Conservation (phyloP, 1,140 invertebrate genomes). For the Formica selysi region DNA sequence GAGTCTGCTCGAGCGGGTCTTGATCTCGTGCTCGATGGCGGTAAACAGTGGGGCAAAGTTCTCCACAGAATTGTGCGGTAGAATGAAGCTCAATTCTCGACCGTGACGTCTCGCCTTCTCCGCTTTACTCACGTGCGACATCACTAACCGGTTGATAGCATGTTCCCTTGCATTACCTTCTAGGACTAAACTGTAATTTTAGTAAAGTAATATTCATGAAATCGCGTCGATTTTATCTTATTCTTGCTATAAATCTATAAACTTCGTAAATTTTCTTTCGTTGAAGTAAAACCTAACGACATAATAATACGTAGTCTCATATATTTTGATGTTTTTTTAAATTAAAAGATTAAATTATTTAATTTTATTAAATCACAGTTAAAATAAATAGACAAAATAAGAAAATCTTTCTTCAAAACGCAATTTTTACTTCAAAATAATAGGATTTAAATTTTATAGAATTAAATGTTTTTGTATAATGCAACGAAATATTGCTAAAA, state of each 20-base stretch:
- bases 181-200: constrained; percentile 84
- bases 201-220: not conserved
- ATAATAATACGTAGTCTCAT: not conserved
- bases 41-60: constrained; percentile 91
- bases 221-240: constrained; percentile 14
- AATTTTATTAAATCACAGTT: not conserved
- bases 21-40: constrained; percentile 92
- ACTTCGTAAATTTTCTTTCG: not conserved
- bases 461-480: not conserved
- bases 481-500: not conserved
- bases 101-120: constrained; percentile 91
- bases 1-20: constrained; percentile 88
- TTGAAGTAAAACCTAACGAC: not conserved
- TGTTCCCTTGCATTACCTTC: constrained; percentile 88
- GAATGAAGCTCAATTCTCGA: constrained; percentile 91
- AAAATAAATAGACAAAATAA: not conserved
- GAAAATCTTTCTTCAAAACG: not conserved
- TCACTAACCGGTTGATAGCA: constrained; percentile 89
- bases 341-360: not conserved
- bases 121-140: constrained; percentile 89
- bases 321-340: not conserved
- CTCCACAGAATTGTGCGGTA: constrained; percentile 91
- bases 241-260: not conserved
- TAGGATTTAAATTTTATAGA: not conserved
- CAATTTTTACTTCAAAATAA: not conserved